Conservation (phyloP, 2,888 invertebrate species). For the Erannis defoliaria region DNA sequence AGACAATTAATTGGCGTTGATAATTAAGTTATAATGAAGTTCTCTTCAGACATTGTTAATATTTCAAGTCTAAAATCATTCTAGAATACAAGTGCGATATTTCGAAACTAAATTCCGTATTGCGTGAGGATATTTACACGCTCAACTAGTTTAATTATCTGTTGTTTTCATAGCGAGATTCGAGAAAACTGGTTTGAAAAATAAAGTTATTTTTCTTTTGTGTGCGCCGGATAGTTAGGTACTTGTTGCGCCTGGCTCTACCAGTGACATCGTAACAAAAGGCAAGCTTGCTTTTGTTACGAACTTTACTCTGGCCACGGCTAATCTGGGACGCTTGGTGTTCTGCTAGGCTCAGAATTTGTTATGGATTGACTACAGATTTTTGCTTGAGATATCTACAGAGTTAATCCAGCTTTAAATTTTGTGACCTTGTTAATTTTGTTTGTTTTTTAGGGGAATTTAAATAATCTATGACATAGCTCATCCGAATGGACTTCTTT, state of each 20-base stretch:
- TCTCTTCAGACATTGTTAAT: not conserved
- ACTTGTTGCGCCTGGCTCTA: constrained; percentile 49
- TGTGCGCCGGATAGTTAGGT: constrained; percentile 23
- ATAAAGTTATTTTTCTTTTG: constrained; percentile 22
- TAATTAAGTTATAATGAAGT: not conserved
- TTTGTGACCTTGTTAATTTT: too few relatives aligned
- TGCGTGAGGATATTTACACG: not conserved
- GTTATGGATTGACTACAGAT: not conserved
- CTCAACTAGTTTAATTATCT: not conserved
- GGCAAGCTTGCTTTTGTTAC: constrained; percentile 29
- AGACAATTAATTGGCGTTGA: not conserved
- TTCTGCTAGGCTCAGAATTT: constrained; percentile 7
- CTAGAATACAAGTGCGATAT: not conserved
- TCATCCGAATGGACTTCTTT: too few relatives aligned
- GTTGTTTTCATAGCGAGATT: constrained; percentile 14
- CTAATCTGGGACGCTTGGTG: constrained; percentile 21
- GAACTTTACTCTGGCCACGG: constrained; percentile 17
- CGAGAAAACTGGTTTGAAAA: constrained; percentile 7
- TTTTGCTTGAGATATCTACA: not conserved
- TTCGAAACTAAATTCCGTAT: not conserved
- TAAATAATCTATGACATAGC: too few relatives aligned
- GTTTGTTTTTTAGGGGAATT: not conserved
- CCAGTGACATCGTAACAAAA: constrained; percentile 45
- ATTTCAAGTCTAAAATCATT: not conserved
- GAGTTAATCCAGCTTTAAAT: too few relatives aligned